phyloP scores from a whole-genome alignment of 30 jellyfish, hydroid and myxozoan species.

The Aurelia aurita complex sp. Pacific region DNA sequence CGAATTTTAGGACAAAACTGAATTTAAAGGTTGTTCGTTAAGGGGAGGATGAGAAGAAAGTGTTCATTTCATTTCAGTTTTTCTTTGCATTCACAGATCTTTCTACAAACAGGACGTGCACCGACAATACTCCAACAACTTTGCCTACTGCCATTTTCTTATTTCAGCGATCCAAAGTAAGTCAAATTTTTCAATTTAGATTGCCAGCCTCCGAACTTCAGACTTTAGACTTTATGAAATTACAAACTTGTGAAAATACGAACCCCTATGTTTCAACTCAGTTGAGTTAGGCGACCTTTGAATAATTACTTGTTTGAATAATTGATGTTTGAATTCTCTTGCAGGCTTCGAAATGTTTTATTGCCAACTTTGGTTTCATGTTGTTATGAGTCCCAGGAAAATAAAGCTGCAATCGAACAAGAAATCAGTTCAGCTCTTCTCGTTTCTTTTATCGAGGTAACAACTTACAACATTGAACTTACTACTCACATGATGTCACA shows the following conservation, averaged over 20 bases:
- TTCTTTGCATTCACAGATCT: conserved; percentile 30
- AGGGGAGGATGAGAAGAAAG: too few species aligned
- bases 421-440: conserved; percentile 85
- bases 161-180: conserved; percentile 95
- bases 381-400: conserved; percentile 74
- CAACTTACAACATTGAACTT: background rate
- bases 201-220: too few species aligned
- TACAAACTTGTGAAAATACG: too few species aligned
- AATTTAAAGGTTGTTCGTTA: too few species aligned
- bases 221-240: too few species aligned
- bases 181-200: background rate
- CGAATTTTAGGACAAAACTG: too few species aligned
- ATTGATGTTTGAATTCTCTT: background rate
- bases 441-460: conserved; percentile 77
- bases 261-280: too few species aligned
- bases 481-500: background rate
- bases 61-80: too few species aligned
- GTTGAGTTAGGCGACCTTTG: too few species aligned
- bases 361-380: conserved; percentile 87
- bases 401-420: conserved; percentile 65
- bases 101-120: conserved; percentile 91
- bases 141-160: conserved; percentile 87
- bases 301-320: too few species aligned
- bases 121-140: conserved; percentile 96
- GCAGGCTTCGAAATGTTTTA: conserved; percentile 70